Evolutionary conservation across 2,797 vertebrate genomes (phyloP), one percentile per base, ranked within the genome.

Genomic region (Vultur gryphus): DNA sequence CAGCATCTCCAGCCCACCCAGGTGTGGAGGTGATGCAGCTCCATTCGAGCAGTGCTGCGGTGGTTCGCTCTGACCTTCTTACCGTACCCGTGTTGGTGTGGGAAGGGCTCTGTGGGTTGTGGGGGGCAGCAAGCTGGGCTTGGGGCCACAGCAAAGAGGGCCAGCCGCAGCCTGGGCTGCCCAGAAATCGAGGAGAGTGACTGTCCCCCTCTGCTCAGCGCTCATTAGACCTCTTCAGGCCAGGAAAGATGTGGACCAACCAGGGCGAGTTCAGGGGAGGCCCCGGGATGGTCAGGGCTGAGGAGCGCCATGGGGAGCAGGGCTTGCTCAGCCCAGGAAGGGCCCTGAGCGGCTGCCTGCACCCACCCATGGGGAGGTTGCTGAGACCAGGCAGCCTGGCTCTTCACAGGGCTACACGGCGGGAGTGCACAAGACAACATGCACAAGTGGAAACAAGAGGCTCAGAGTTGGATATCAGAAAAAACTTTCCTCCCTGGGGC

Each of bases 11-110:
- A 82, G 18, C 55, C 35, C 19, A 2, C 25, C 13, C 21, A 7
- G 26, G 18, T 11, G 24, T n/a, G 71, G 66, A 82, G 19, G 9
- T 58, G 76, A 19, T 51, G 54, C 4, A 1, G 3, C 39, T 78
- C 39, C 46, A n/a, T 0, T 0, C 1, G 1, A 29, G 18, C 49
- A 18, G 26, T 58, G n/a, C 37, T 13, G 48, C 4, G 0, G 48
- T 0, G 0, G 19, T 41, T 46, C 48, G 5, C 59, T 48, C 24
- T 64, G 28, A 33, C 28, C 43, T 61, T 46, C 59, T 78, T 11
- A 11, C 39, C 58, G 31, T 18, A 24, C 10, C 28, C 1, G 0
- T 39, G 16, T 29, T 62, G 65, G 20, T 20, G 16, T 1, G 3
- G 51, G 15, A 49, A 51, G 16, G 24, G 48, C 33, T 25, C 59